Conservation (phyloP, 2,113 vertebrate species). For the Prionailurus bengalensis region DNA sequence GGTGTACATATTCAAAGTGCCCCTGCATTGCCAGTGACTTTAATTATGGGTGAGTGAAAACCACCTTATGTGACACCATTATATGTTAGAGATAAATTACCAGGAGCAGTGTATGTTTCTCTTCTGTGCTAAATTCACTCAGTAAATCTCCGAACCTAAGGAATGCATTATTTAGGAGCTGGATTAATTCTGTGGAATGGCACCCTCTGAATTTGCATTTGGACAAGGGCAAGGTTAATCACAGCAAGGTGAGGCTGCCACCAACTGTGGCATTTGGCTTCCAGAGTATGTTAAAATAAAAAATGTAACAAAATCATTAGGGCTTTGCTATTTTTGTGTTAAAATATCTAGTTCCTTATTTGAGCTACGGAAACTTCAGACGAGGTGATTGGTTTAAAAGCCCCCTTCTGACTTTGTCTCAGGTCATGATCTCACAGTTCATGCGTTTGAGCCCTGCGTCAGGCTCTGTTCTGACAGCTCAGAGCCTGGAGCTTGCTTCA, state of each 20-base stretch:
- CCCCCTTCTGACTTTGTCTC: neutral
- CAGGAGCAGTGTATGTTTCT: conserved; percentile 29
- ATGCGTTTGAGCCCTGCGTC: too few relatives aligned
- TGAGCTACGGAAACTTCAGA: conserved; percentile 19
- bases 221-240: neutral
- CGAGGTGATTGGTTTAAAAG: conserved; percentile 6
- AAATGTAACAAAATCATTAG: conserved; percentile 38
- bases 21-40: conserved; percentile 50
- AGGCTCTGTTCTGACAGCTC: too few relatives aligned
- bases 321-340: conserved; percentile 41
- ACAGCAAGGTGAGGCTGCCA: neutral
- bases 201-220: conserved; percentile 56
- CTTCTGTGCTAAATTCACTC: conserved; percentile 48
- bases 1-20: conserved; percentile 40
- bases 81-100: conserved; percentile 56
- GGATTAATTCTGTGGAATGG: conserved; percentile 28
- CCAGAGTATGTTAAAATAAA: conserved; percentile 51
- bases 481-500: too few relatives aligned
- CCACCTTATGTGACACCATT: conserved; percentile 47
- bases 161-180: conserved; percentile 53
- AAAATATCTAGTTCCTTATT: conserved; percentile 32
- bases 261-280: neutral
- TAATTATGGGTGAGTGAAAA: conserved; percentile 42
- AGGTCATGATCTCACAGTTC: too few relatives aligned
- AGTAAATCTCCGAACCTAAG: conserved; percentile 40